phyloP scores from a whole-genome alignment of 2,888 invertebrate genomes.

The Auanema freiburgensis region DNA sequence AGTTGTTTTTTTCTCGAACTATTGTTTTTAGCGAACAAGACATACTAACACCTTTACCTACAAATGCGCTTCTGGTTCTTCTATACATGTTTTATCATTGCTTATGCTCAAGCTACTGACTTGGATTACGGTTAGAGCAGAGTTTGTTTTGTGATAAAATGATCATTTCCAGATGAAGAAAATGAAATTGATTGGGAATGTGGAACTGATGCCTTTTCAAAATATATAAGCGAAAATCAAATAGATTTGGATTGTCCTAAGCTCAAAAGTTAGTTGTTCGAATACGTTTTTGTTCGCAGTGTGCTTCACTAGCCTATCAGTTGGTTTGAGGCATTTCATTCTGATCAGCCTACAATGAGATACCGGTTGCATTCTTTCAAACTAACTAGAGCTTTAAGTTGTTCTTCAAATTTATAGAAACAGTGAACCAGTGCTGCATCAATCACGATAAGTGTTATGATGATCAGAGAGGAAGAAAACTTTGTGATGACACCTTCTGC shows the following conservation, averaged over 20 bases:
- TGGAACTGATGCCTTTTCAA: conserved; percentile 37
- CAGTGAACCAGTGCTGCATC: conserved; percentile 16
- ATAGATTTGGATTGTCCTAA: conserved; percentile 29
- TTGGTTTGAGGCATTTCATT: too few species aligned
- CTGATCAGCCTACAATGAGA: background rate
- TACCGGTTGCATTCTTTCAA: background rate
- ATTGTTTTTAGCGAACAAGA: too few species aligned
- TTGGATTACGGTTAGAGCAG: too few species aligned
- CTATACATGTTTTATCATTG: too few species aligned
- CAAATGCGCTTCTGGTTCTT: too few species aligned
- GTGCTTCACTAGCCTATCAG: too few species aligned
- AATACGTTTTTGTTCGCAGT: background rate
- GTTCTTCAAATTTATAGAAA: background rate
- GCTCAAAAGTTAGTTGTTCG: conserved; percentile 13
- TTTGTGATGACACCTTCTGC: conserved; percentile 48
- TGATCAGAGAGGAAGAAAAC: conserved; percentile 31
- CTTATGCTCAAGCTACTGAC: too few species aligned
- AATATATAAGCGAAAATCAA: conserved; percentile 32
- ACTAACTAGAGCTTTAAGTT: background rate
- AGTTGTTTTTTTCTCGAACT: too few species aligned
- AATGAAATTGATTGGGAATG: conserved; percentile 31
- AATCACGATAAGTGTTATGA: conserved; percentile 27
- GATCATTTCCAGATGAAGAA: too few species aligned
- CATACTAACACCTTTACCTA: too few species aligned
- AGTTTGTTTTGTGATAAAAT: too few species aligned